Evolutionary conservation across 1,140 invertebrate species (phyloP).

Genomic region (Aphaenogaster rudis): DNA sequence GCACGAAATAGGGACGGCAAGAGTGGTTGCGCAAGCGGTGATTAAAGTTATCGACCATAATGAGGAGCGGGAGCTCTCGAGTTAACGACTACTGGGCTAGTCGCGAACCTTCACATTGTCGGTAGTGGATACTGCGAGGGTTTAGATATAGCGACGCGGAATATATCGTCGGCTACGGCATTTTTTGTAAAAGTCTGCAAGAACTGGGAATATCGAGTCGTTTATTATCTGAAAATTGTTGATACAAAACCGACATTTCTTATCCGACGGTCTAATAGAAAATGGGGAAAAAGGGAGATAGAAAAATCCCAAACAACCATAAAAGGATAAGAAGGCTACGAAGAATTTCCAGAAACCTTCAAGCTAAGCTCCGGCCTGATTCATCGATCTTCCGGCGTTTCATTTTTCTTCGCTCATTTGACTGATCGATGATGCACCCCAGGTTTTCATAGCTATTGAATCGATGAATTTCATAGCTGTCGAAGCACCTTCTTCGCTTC

Average conservation of each 20-base stretch:
- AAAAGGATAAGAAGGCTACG: constrained; percentile 9
- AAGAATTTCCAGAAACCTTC: constrained; percentile 38
- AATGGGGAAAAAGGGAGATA: not conserved
- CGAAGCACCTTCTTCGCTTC: constrained; percentile 44
- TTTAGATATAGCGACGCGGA: constrained; percentile 5
- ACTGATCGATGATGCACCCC: constrained; percentile 51
- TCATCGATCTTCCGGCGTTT: constrained; percentile 43
- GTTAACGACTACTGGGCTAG: constrained; percentile 46
- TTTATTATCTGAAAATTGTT: constrained; percentile 24
- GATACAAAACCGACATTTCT: constrained; percentile 20
- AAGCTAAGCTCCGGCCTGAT: constrained; percentile 7
- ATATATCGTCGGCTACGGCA: not conserved
- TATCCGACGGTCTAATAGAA: constrained; percentile 31
- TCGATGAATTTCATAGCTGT: constrained; percentile 51
- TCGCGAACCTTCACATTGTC: constrained; percentile 26
- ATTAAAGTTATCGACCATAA: constrained; percentile 59
- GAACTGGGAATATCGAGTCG: not conserved
- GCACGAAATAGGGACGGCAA: constrained; percentile 39
- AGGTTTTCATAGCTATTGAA: constrained; percentile 50
- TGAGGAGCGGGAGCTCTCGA: constrained; percentile 36
- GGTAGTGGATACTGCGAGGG: not conserved
- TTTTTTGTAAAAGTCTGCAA: not conserved
- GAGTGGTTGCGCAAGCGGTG: constrained; percentile 43
- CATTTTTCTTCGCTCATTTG: constrained; percentile 47
- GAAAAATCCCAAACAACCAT: constrained; percentile 28